Percentiles rank a stretch among this genome's conserved stretches.
phyloP scores from a whole-genome alignment of 2,797 vertebrate species.

The Cebuella pygmaea region DNA sequence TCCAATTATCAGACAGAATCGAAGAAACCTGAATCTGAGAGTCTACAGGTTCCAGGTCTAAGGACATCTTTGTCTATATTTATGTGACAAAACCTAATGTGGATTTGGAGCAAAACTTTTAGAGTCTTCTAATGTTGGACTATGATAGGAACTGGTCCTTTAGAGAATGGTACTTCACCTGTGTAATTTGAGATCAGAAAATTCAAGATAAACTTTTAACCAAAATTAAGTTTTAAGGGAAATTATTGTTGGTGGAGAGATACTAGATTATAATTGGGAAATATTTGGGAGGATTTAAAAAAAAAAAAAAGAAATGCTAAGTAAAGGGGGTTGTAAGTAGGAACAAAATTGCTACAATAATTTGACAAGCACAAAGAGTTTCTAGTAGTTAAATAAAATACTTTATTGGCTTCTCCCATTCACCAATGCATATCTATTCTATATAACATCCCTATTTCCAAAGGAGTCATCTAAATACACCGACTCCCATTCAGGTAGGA shows the following conservation, averaged over 20 bases:
- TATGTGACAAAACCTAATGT: not conserved
- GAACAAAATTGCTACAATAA: slow-evolving; percentile 28
- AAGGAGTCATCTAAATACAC: not conserved
- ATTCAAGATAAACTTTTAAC: slow-evolving; percentile 15
- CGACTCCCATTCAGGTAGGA: not conserved
- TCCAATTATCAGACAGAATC: not conserved
- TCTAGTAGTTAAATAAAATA: slow-evolving; percentile 10
- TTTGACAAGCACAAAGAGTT: not conserved
- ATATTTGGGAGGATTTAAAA: not conserved
- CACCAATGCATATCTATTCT: not conserved
- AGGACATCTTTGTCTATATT: not conserved
- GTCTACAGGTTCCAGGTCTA: not conserved
- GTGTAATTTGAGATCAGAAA: slow-evolving; percentile 38
- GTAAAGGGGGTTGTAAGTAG: slow-evolving; percentile 24
- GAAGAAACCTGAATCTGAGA: not conserved
- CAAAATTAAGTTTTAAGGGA: slow-evolving; percentile 27
- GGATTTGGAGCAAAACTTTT: not conserved
- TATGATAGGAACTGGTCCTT: not conserved
- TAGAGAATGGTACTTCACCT: not conserved
- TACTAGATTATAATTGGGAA: not conserved
- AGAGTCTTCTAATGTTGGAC: not conserved
- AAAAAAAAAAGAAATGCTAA: not conserved
- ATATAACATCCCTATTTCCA: not conserved
- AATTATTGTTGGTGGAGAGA: not conserved
- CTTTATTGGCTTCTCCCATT: slow-evolving; percentile 22